Conservation (phyloP, 2,797 vertebrate species). For the Triplophysa yarkandensis region DNA sequence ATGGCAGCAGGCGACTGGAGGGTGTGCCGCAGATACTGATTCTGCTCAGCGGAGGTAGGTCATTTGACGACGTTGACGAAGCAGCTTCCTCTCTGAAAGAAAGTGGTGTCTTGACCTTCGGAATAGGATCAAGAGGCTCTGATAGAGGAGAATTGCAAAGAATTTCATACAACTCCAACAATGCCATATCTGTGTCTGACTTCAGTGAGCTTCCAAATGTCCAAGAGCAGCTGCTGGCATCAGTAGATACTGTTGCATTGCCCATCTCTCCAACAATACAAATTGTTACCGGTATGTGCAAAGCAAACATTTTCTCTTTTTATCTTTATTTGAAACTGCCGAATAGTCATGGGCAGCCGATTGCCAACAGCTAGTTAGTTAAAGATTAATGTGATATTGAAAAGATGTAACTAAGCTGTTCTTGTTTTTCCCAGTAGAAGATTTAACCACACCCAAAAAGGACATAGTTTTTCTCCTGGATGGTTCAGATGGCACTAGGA, state of each 20-base stretch:
- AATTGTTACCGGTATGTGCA: background rate
- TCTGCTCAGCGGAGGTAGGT: slow-evolving; percentile 47
- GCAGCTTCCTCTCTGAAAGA: slow-evolving; percentile 48
- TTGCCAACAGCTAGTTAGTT: background rate
- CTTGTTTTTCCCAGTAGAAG: slow-evolving; percentile 7
- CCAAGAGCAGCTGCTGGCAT: slow-evolving; percentile 49
- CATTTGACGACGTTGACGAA: slow-evolving; percentile 41
- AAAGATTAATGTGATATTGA: background rate
- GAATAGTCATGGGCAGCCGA: background rate
- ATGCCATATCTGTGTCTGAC: slow-evolving; percentile 55
- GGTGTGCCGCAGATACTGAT: slow-evolving; percentile 57
- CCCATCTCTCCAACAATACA: background rate
- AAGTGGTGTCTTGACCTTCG: slow-evolving; percentile 43
- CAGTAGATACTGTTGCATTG: slow-evolving; percentile 36
- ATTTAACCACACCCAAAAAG: background rate
- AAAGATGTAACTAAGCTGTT: background rate
- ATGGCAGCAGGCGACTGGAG: slow-evolving; percentile 51
- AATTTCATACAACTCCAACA: slow-evolving; percentile 56
- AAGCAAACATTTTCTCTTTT: background rate
- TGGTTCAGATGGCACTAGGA: slow-evolving; percentile 71
- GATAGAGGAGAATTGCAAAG: slow-evolving; percentile 62
- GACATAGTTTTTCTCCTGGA: slow-evolving; percentile 68
- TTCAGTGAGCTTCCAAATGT: slow-evolving; percentile 54
- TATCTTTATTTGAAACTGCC: background rate
- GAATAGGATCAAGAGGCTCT: slow-evolving; percentile 65